phyloP scores from a whole-genome alignment of 2,797 vertebrate genomes.

The Acestrorhynchus altus region DNA sequence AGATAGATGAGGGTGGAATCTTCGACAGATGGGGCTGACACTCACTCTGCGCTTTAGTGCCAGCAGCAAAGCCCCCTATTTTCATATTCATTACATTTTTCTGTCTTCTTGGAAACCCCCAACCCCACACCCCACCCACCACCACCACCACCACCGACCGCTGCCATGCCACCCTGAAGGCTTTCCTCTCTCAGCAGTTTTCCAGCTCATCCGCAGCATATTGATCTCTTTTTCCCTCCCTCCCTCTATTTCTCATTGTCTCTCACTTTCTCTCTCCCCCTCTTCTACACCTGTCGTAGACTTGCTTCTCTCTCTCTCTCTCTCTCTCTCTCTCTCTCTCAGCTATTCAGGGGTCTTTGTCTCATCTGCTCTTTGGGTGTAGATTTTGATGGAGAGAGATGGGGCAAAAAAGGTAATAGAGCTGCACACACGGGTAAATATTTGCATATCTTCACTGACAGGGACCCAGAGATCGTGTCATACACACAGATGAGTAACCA shows the following conservation, averaged over 20 bases:
- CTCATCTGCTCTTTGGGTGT: conserved; percentile 42
- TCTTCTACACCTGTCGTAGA: not conserved
- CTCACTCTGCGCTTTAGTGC: conserved; percentile 41
- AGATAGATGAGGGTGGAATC: not conserved
- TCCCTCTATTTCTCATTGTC: not conserved
- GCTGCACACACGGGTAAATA: conserved; percentile 1
- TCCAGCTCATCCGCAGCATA: conserved; percentile 41
- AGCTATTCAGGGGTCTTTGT: conserved; percentile 41
- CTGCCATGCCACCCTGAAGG: conserved; percentile 37
- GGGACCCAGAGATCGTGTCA: not conserved
- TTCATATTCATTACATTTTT: conserved; percentile 36
- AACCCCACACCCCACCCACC: not conserved
- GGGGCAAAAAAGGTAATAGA: not conserved
- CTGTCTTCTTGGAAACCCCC: too few relatives aligned
- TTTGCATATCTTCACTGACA: not conserved
- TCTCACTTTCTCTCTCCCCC: not conserved
- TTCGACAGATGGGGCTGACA: conserved; percentile 39
- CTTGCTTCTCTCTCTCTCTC: conserved; percentile 16
- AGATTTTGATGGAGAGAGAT: conserved; percentile 13
- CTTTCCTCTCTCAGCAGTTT: conserved; percentile 48
- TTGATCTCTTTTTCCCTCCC: conserved; percentile 14
- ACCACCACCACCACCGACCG: not conserved
- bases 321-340: conserved; percentile 23
- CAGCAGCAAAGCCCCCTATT: conserved; percentile 29
- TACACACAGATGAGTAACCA: not conserved